Conservation (phyloP, 2,113 vertebrate species). For the Butorides virescens region DNA sequence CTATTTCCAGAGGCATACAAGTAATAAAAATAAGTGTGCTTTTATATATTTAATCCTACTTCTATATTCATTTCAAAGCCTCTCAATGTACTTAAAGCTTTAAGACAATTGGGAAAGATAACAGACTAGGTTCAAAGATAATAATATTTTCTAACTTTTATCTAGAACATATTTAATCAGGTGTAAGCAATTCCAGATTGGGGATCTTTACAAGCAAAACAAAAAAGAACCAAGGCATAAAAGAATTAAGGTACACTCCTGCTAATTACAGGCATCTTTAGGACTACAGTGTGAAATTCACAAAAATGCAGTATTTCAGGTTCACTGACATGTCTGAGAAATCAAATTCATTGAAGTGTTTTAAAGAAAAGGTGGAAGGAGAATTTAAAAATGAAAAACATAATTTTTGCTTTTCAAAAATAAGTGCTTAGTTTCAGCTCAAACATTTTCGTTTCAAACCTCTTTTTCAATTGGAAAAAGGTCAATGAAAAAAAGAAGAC, state of each 20-base stretch:
- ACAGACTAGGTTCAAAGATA: neutral
- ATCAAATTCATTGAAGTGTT: neutral
- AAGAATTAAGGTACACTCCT: neutral
- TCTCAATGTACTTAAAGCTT: neutral
- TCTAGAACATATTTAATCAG: neutral
- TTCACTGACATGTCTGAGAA: neutral
- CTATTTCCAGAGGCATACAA: neutral
- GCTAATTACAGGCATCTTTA: neutral
- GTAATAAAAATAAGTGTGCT: neutral
- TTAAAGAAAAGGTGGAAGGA: neutral
- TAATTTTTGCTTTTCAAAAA: neutral
- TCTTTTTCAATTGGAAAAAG: neutral
- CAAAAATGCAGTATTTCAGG: neutral
- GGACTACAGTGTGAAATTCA: neutral
- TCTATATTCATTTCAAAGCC: constrained; percentile 8
- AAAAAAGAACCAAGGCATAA: neutral
- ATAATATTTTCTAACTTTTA: neutral
- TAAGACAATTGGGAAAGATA: neutral
- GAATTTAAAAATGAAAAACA: neutral
- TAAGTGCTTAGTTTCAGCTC: neutral
- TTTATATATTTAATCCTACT: constrained; percentile 8
- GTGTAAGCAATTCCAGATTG: neutral
- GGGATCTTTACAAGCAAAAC: neutral
- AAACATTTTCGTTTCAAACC: neutral
- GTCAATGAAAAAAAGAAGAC: neutral